These are phyloP conservation scores for Pangasius krempfi DNA, from an alignment of 2,797 vertebrate genomes.

Conservation along the genomic window DNA sequence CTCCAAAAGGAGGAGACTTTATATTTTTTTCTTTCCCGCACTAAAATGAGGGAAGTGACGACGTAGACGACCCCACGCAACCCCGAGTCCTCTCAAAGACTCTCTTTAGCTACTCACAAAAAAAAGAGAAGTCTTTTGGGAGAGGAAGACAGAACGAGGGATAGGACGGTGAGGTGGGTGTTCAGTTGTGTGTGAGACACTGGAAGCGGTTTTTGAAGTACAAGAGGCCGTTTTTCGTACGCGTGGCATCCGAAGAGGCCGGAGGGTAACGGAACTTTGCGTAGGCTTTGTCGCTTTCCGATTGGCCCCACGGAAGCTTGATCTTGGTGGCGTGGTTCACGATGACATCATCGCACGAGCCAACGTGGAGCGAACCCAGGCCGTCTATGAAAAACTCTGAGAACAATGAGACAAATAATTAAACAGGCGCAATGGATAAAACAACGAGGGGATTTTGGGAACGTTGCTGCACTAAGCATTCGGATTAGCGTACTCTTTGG, in stretches of 20 bases:
- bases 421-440: background rate
- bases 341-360: slow-evolving; percentile 88
- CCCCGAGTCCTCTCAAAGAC: slow-evolving; percentile 6
- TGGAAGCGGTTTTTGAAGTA: slow-evolving; percentile 93
- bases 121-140: slow-evolving; percentile 67
- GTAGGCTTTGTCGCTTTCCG: slow-evolving; percentile 83
- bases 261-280: slow-evolving; percentile 85
- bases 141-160: slow-evolving; percentile 57
- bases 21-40: slow-evolving; percentile 12
- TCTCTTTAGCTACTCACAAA: slow-evolving; percentile 45
- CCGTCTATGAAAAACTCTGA: slow-evolving; percentile 87
- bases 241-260: slow-evolving; percentile 74
- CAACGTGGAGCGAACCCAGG: slow-evolving; percentile 87
- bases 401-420: background rate
- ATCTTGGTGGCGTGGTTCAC: slow-evolving; percentile 91
- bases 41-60: slow-evolving; percentile 21
- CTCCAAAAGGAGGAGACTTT: slow-evolving; percentile 33
- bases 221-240: slow-evolving; percentile 81
- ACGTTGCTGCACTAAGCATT: background rate
- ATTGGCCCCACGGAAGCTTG: slow-evolving; percentile 85
- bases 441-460: background rate
- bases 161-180: slow-evolving; percentile 5
- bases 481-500: background rate
- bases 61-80: background rate
- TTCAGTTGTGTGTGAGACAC: slow-evolving; percentile 84